Conservation (phyloP, 1,140 invertebrate genomes). For the Schlechtendalia chinensis region DNA sequence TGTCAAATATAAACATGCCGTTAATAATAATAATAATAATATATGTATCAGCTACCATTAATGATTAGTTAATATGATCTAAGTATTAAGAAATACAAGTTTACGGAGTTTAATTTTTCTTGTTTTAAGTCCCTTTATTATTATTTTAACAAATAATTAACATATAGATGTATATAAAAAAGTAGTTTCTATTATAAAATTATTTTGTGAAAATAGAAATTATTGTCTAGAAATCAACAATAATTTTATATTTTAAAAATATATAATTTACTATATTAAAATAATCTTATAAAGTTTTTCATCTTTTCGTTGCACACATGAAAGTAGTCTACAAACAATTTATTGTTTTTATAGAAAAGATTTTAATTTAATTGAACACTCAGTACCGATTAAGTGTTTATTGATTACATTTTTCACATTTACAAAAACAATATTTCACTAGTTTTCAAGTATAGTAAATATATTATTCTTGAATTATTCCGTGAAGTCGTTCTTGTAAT, state of each 20-base stretch:
- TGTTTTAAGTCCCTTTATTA: no score
- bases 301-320: no score
- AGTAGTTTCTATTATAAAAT: background rate
- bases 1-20: no score
- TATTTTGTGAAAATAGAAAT: background rate
- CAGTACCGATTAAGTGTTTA: background rate
- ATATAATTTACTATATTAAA: background rate
- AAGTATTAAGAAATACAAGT: no score
- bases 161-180: no score
- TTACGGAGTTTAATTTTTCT: no score
- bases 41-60: no score
- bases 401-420: background rate
- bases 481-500: background rate
- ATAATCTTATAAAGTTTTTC: background rate
- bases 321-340: background rate
- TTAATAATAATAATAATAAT: no score
- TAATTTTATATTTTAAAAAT: constrained; percentile 1
- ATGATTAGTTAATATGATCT: no score
- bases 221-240: background rate
- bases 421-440: background rate
- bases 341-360: no score
- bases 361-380: background rate
- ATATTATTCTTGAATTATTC: background rate
- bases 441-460: background rate
- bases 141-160: no score